Evolutionary conservation across 2,797 vertebrate species (phyloP).

Genomic region (Ambastaia sidthimunki): DNA sequence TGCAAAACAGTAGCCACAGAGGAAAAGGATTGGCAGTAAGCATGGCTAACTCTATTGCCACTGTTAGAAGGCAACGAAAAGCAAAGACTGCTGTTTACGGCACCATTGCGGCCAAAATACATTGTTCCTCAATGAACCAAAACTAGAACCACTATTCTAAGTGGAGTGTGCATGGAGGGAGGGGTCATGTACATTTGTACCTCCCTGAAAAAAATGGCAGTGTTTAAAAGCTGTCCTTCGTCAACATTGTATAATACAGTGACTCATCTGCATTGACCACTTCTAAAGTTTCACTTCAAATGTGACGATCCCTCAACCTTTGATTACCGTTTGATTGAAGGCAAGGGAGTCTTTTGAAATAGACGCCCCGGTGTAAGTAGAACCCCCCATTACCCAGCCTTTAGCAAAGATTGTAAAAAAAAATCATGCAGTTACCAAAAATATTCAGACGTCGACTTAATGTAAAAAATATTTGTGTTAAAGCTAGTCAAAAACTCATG

Average conservation of each 20-base stretch:
- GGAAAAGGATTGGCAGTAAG: conserved; percentile 82
- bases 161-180: conserved; percentile 76
- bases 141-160: conserved; percentile 75
- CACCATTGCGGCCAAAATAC: conserved; percentile 73
- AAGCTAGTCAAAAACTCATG: conserved; percentile 64
- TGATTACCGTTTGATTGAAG: conserved; percentile 75
- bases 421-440: conserved; percentile 81
- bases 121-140: conserved; percentile 77
- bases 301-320: conserved; percentile 48
- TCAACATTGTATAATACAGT: conserved; percentile 55
- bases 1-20: conserved; percentile 82
- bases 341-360: conserved; percentile 74
- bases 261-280: conserved; percentile 46
- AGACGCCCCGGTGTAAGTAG: conserved; percentile 70
- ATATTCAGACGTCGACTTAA: conserved; percentile 58
- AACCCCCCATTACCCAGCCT: conserved; percentile 64
- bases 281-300: conserved; percentile 53
- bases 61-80: conserved; percentile 83
- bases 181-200: conserved; percentile 63
- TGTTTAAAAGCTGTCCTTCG: conserved; percentile 76
- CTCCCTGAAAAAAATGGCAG: conserved; percentile 83
- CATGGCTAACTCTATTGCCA: conserved; percentile 82
- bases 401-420: conserved; percentile 75
- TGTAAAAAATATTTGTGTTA: conserved; percentile 76
- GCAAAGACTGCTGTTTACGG: conserved; percentile 76